These are phyloP conservation scores for Campoletis raptor DNA, from an alignment of 2,888 invertebrate genomes.

Conservation along the genomic window DNA sequence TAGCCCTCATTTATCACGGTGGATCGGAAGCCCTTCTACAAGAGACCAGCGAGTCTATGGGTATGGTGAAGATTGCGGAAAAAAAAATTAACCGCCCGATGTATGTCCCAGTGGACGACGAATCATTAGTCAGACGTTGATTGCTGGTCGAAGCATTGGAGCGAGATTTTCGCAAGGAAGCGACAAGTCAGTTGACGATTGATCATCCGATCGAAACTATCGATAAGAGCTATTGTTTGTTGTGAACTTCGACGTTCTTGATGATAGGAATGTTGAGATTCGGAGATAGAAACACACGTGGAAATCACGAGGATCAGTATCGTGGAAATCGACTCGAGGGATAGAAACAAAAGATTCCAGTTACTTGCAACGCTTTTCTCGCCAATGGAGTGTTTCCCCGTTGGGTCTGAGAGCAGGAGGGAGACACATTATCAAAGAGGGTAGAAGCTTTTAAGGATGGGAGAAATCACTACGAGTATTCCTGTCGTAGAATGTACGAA, in stretches of 20 bases:
- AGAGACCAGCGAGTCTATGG: not conserved
- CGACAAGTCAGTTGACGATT: constrained; percentile 53
- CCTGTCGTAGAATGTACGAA: constrained; percentile 70
- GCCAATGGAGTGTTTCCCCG: not conserved
- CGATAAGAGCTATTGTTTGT: constrained; percentile 54
- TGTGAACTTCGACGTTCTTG: constrained; percentile 26
- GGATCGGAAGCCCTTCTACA: constrained; percentile 49
- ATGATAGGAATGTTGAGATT: not conserved
- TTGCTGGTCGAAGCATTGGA: constrained; percentile 65
- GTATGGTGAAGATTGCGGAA: constrained; percentile 33
- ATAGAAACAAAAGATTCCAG: constrained; percentile 22
- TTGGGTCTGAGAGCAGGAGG: constrained; percentile 14
- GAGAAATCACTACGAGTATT: constrained; percentile 36
- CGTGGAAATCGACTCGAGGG: not conserved
- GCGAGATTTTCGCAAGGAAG: constrained; percentile 32
- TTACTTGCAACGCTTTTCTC: constrained; percentile 11
- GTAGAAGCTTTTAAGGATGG: constrained; percentile 71
- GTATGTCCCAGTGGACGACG: constrained; percentile 40
- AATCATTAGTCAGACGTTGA: constrained; percentile 69
- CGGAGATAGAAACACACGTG: not conserved
- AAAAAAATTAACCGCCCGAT: constrained; percentile 52
- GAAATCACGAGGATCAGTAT: not conserved
- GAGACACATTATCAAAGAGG: constrained; percentile 32
- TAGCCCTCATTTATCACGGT: constrained; percentile 71
- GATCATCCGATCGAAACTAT: constrained; percentile 53